These are phyloP conservation scores for Tautogolabrus adspersus DNA, from an alignment of 2,113 vertebrate species.

Conservation along the genomic window DNA sequence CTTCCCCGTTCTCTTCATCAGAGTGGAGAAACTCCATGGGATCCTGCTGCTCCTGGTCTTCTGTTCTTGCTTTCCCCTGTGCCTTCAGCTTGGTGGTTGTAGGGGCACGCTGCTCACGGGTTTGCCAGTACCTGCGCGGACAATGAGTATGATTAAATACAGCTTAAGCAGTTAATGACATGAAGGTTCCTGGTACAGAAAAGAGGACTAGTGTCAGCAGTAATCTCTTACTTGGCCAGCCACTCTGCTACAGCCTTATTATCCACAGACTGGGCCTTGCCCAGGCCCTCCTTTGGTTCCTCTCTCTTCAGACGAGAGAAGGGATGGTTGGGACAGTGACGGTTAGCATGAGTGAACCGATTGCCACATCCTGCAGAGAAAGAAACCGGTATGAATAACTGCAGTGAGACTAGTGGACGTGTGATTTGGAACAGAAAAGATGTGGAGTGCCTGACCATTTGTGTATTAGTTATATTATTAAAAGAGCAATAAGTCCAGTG, in stretches of 20 bases:
- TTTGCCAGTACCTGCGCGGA: slow-evolving; percentile 92
- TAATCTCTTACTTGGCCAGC: slow-evolving; percentile 90
- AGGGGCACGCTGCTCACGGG: slow-evolving; percentile 90
- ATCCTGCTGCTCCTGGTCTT: slow-evolving; percentile 97
- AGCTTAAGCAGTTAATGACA: not conserved
- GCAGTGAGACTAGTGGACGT: not conserved
- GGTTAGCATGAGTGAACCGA: slow-evolving; percentile 97
- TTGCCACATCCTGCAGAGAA: slow-evolving; percentile 89
- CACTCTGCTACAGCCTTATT: slow-evolving; percentile 97
- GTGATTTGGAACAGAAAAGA: not conserved
- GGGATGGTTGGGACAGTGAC: slow-evolving; percentile 96
- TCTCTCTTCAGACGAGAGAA: slow-evolving; percentile 95
- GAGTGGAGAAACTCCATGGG: slow-evolving; percentile 94
- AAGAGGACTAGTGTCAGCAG: not conserved
- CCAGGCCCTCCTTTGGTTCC: slow-evolving; percentile 86
- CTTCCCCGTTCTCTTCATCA: slow-evolving; percentile 92
- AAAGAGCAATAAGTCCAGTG: too few species aligned
- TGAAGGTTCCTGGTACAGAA: not conserved
- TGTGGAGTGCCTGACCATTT: not conserved
- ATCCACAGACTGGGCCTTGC: slow-evolving; percentile 89
- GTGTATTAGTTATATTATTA: too few species aligned
- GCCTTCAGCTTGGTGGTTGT: slow-evolving; percentile 87
- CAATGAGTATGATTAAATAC: not conserved
- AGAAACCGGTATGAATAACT: slow-evolving; percentile 4
- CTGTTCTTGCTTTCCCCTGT: slow-evolving; percentile 81